Conservation (phyloP, 2,888 invertebrate species). For the Phengaris arion region DNA sequence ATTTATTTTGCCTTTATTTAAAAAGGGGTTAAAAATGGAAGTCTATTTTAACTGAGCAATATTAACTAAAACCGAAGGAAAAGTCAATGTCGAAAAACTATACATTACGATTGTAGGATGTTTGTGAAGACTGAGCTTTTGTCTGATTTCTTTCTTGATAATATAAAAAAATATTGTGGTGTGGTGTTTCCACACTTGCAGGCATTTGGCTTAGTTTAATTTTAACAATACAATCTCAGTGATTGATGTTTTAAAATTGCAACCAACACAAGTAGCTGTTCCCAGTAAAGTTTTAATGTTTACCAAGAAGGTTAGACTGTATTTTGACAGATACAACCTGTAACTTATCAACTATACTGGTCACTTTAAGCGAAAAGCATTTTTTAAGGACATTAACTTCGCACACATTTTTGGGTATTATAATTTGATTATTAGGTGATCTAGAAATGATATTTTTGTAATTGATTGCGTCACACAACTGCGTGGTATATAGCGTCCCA, state of each 20-base stretch:
- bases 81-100: neutral
- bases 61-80: neutral
- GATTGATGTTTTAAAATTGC: neutral
- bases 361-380: neutral
- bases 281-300: neutral
- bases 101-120: neutral
- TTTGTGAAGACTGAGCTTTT: conserved; percentile 10
- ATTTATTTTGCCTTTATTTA: neutral
- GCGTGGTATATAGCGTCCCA: conserved; percentile 31
- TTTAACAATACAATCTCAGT: neutral
- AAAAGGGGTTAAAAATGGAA: neutral
- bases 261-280: neutral
- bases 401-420: conserved; percentile 5
- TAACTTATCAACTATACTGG: neutral
- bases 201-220: too few relatives aligned
- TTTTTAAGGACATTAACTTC: neutral
- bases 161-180: neutral
- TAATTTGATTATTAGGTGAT: conserved; percentile 23
- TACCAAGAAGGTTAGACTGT: neutral
- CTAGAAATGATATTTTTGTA: conserved; percentile 12
- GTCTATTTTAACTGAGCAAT: neutral
- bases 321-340: too few relatives aligned
- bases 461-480: conserved; percentile 24
- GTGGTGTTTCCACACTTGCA: neutral
- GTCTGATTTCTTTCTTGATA: neutral